Evolutionary conservation across 1,140 invertebrate genomes (phyloP), one percentile per base, ranked within the genome.

Genomic region (Drosophila kikkawai): DNA sequence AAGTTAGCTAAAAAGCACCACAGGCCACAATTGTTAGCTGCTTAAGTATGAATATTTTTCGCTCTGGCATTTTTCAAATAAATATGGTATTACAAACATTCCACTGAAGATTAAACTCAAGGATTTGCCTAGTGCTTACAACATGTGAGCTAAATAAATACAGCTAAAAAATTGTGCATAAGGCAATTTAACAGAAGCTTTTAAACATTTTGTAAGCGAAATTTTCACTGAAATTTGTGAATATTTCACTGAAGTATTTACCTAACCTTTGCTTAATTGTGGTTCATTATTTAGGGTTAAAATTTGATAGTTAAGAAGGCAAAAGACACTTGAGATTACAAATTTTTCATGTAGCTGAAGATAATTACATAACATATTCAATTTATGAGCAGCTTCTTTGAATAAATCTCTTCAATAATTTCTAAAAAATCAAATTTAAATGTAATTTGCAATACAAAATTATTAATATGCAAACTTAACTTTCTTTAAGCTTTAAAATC

Each of bases 21-120:
- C 68, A 73, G 69, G 69, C 69, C 69, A 73, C 69, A 73, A 73
- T 73, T 73, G 69, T 73, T 71, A 60, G 69, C 67, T 73, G 53
- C 69, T 71, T 60, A 71, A 73, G 69, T 73, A 73, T 73, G 69
- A 73, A 73, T 73, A 73, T 73, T 73, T 73, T 73, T 9, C 53
- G 37, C 67, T 73, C 26, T 39, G 51, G 58, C 67, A 60, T 73
- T 73, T 73, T 73, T 59, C 69, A 71, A 73, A 60, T 73, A 73
- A 73, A 73, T 73, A 73, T 50, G 67, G 53, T 32, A 51, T 73
- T 73, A 51, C 67, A 60, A 45, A 56, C 69, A 73, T 51, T 73
- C 67, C 39, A 37, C 69, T 73, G 37, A 71, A 59, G 69, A 73
- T 73, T 60, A 41, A 60, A 22, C 44, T 73, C 53, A 59, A 73